These are phyloP conservation scores for Melanotus villosus DNA, from an alignment of 2,888 invertebrate species.

Conservation along the genomic window DNA sequence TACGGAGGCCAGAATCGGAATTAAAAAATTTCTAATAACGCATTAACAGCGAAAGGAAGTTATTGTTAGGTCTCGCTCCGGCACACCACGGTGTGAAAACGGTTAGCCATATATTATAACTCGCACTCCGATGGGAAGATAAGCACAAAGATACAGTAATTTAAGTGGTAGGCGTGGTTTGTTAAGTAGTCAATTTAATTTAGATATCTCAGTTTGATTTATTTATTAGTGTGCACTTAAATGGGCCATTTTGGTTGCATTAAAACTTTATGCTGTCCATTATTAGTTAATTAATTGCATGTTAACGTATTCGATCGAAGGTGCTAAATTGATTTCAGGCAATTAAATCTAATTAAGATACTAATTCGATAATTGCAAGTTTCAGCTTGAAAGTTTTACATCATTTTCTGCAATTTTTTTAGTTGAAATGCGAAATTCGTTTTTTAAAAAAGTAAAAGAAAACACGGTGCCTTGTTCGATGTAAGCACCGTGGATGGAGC, in stretches of 20 bases:
- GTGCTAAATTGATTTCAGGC: too few species aligned
- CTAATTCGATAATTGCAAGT: too few species aligned
- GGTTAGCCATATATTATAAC: constrained; percentile 9
- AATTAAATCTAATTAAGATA: too few species aligned
- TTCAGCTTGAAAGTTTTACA: too few species aligned
- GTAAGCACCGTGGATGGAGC: constrained; percentile 23
- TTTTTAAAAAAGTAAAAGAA: neutral
- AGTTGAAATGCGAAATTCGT: neutral
- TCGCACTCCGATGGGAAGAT: constrained; percentile 18
- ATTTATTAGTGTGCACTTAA: constrained; percentile 25
- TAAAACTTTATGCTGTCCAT: neutral
- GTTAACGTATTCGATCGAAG: too few species aligned
- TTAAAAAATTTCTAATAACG: constrained; percentile 4
- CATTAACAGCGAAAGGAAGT: constrained; percentile 12
- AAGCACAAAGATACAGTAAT: constrained; percentile 26
- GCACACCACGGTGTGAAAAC: constrained; percentile 16
- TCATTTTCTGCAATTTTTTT: neutral
- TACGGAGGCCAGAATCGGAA: neutral
- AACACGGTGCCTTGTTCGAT: neutral
- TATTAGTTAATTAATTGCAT: neutral
- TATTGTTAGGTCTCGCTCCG: constrained; percentile 14
- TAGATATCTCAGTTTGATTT: constrained; percentile 41
- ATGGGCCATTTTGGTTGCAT: constrained; percentile 12
- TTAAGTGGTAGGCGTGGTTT: constrained; percentile 40
- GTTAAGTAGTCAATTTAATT: constrained; percentile 43